phyloP scores from a whole-genome alignment of 2,888 invertebrate species.

The Campoplex capitator region DNA sequence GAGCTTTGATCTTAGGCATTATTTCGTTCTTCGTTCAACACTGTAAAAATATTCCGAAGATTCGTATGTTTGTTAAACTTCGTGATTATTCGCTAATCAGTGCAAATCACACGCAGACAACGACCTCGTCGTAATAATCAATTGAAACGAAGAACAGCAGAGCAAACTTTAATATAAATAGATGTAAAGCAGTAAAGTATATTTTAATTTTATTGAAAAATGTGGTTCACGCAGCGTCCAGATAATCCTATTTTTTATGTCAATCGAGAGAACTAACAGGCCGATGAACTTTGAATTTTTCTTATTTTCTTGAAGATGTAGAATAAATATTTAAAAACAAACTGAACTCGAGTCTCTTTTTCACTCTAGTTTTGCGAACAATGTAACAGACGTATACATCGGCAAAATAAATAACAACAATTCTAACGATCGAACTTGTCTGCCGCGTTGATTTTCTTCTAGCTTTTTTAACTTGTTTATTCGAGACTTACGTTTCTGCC shows the following conservation, averaged over 20 bases:
- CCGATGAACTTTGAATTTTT: conserved; percentile 44
- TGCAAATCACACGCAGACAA: conserved; percentile 9
- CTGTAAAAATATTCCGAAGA: conserved; percentile 22
- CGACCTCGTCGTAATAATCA: conserved; percentile 20
- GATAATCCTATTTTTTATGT: conserved; percentile 56
- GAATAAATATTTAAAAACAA: conserved; percentile 31
- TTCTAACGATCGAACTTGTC: conserved; percentile 74
- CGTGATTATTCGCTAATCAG: conserved; percentile 5
- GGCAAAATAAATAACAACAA: conserved; percentile 66
- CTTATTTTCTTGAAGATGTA: conserved; percentile 26
- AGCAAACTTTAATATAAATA: conserved; percentile 18
- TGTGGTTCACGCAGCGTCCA: conserved; percentile 42
- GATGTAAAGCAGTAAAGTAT: conserved; percentile 19
- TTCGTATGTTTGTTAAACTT: background rate
- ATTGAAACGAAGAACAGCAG: conserved; percentile 13
- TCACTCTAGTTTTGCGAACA: conserved; percentile 41
- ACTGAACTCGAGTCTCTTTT: conserved; percentile 36
- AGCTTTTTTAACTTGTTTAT: conserved; percentile 79
- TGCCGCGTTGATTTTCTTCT: conserved; percentile 75
- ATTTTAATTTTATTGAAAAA: conserved; percentile 44
- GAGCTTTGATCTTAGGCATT: conserved; percentile 35
- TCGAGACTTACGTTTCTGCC: conserved; percentile 74
- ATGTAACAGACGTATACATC: conserved; percentile 47
- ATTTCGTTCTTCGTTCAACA: conserved; percentile 37
- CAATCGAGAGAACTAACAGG: conserved; percentile 32